These are phyloP conservation scores for Apogon hyalosoma DNA, from an alignment of 2,797 vertebrate species.

Conservation along the genomic window DNA sequence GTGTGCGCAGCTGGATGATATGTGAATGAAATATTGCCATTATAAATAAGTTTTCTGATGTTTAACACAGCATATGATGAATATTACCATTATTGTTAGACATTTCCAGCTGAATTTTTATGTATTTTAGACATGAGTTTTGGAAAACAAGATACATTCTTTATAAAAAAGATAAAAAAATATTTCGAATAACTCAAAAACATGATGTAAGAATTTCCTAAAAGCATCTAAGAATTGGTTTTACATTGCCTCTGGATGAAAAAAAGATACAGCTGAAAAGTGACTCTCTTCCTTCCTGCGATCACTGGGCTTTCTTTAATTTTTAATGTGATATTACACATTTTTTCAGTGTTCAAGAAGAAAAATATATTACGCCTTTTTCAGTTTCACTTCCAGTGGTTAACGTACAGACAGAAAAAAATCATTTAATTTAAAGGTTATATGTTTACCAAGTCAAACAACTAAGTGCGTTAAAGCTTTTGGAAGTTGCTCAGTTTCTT, in stretches of 20 bases:
- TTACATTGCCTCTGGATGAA: too few relatives aligned
- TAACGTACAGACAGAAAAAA: constrained; percentile 10
- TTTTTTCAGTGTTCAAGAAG: too few relatives aligned
- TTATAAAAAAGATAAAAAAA: too few relatives aligned
- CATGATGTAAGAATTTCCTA: too few relatives aligned
- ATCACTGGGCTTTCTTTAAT: too few relatives aligned
- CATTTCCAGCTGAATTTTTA: neutral
- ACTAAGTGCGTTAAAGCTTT: neutral
- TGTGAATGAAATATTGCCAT: constrained; percentile 5
- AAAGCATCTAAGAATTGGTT: too few relatives aligned
- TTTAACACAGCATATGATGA: neutral
- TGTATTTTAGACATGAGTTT: constrained; percentile 10
- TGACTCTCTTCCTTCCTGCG: too few relatives aligned
- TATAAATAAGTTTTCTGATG: constrained; percentile 3
- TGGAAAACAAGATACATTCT: neutral
- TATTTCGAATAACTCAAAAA: too few relatives aligned
- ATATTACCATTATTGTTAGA: too few relatives aligned
- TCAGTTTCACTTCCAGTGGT: constrained; percentile 13
- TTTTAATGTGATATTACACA: too few relatives aligned
- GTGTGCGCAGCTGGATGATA: constrained; percentile 7
- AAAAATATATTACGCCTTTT: neutral
- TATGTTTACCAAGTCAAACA: neutral
- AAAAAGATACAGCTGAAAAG: too few relatives aligned
- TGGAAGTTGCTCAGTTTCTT: constrained; percentile 1
- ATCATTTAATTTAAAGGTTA: constrained; percentile 1